Percentiles rank a stretch among this genome's conserved stretches.
Evolutionary conservation across 53 echinoderm and acorn worm species (phyloP).

Genomic region (Echinometra lucunter): DNA sequence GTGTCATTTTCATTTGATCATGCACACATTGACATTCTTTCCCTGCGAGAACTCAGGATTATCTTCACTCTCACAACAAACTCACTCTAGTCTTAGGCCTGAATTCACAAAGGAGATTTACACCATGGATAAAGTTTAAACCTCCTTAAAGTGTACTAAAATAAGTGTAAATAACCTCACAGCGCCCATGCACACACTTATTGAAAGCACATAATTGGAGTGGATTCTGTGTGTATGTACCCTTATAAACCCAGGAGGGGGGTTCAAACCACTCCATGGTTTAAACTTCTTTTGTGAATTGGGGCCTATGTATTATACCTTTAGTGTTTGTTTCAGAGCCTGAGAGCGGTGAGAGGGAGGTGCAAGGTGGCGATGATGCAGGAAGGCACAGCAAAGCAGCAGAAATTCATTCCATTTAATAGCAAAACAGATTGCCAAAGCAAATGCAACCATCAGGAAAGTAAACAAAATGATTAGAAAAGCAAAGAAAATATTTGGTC

Average conservation of each 20-base stretch:
- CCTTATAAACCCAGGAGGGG: no score
- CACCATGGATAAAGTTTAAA: no score
- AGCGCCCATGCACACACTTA: no score
- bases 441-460: neutral
- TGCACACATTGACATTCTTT: neutral
- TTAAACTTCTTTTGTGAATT: no score
- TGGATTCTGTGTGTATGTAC: no score
- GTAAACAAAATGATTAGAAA: neutral
- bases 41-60: neutral
- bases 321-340: conserved; percentile 44
- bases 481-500: neutral
- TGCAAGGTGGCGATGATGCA: conserved; percentile 8
- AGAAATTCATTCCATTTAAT: conserved; percentile 12
- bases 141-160: no score
- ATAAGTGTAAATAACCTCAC: no score
- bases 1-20: neutral
- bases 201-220: no score
- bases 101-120: no score
- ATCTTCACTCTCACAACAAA: neutral
- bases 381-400: conserved; percentile 45
- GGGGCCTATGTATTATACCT: conserved; percentile 18
- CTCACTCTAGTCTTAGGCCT: no score
- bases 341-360: neutral
- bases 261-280: no score
- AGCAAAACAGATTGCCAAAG: conserved; percentile 16